Conservation (phyloP, 2,113 vertebrate species). For the Kryptolebias marmoratus region DNA sequence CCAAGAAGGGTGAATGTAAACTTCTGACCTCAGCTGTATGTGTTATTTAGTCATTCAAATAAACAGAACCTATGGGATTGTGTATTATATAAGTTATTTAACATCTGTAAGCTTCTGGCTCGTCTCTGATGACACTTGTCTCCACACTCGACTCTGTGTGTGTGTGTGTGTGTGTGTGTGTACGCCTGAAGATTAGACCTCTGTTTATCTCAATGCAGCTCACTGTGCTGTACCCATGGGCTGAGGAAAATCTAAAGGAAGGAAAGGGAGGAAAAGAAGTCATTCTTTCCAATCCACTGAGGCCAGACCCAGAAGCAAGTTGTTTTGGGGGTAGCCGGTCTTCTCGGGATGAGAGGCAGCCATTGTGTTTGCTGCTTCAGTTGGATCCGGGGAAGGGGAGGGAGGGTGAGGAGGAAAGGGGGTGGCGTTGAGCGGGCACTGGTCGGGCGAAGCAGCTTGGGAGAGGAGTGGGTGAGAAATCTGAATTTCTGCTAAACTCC, state of each 20-base stretch:
- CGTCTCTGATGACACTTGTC: neutral
- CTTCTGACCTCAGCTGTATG: too few relatives aligned
- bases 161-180: conserved; percentile 5
- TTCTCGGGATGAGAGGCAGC: conserved; percentile 70
- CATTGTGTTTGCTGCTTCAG: conserved; percentile 66
- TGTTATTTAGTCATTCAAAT: too few relatives aligned
- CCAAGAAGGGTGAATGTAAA: too few relatives aligned
- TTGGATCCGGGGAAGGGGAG: too few relatives aligned
- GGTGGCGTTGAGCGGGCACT: conserved; percentile 51
- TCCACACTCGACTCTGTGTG: conserved; percentile 1
- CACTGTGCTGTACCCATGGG: conserved; percentile 38
- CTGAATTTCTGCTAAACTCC: conserved; percentile 71
- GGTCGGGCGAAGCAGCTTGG: conserved; percentile 63
- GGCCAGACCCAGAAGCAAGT: conserved; percentile 58
- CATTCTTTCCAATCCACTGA: conserved; percentile 78
- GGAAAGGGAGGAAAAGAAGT: conserved; percentile 72
- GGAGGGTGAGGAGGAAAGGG: conserved; percentile 50
- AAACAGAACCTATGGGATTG: too few relatives aligned
- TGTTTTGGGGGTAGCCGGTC: conserved; percentile 67
- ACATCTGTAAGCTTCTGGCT: neutral
- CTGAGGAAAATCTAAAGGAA: conserved; percentile 64
- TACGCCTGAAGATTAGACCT: conserved; percentile 45
- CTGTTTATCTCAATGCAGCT: conserved; percentile 54
- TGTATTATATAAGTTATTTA: too few relatives aligned
- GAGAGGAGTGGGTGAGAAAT: conserved; percentile 75